These are phyloP conservation scores for Vultur gryphus DNA, from an alignment of 2,797 vertebrate genomes.

Conservation along the genomic window DNA sequence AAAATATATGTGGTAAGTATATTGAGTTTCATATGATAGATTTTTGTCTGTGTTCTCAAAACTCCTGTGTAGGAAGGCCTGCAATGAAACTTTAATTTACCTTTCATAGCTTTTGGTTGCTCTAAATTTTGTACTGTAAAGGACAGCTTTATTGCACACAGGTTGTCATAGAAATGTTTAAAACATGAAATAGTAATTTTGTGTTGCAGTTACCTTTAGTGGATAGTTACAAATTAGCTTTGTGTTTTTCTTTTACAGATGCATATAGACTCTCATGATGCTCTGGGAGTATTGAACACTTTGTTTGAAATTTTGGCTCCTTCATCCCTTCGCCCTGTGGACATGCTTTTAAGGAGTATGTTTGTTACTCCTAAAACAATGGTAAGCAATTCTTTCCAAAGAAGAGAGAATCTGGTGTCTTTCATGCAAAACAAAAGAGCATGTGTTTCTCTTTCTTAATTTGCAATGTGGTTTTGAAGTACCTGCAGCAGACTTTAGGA, in stretches of 20 bases:
- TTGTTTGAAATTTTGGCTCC: constrained; percentile 96
- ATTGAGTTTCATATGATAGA: background rate
- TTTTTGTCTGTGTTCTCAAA: background rate
- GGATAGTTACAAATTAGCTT: background rate
- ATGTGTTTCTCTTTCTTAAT: background rate
- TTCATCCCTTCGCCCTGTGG: constrained; percentile 94
- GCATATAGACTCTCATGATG: constrained; percentile 95
- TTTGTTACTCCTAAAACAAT: constrained; percentile 90
- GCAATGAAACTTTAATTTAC: background rate
- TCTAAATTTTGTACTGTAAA: background rate
- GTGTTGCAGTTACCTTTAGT: background rate
- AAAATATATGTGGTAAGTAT: background rate
- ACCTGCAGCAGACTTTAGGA: background rate
- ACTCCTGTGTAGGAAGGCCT: background rate
- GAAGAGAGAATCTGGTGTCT: background rate
- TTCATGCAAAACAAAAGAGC: background rate
- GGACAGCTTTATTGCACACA: background rate
- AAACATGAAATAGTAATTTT: background rate
- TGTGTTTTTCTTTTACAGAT: constrained; percentile 77
- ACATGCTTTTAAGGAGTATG: constrained; percentile 98
- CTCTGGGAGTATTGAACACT: constrained; percentile 92
- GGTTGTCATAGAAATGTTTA: background rate
- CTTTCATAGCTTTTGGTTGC: background rate
- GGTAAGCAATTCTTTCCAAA: constrained; percentile 76
- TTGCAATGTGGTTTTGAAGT: background rate